phyloP scores from a whole-genome alignment of 2,797 vertebrate species.

The Euthynnus affinis region DNA sequence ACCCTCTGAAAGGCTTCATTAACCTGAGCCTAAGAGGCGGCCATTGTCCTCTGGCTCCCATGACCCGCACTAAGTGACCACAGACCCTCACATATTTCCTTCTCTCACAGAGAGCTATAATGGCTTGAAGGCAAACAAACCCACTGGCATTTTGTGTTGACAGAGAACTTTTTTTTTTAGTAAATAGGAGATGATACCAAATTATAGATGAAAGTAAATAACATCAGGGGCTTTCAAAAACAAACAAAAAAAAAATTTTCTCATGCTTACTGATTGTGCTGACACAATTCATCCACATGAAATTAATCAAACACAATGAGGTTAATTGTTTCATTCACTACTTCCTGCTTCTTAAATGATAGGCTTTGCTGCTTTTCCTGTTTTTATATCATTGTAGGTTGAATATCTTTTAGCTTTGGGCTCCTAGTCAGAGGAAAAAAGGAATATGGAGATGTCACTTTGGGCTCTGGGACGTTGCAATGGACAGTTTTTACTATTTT shows the following conservation, averaged over 20 bases:
- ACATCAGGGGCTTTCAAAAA: background rate
- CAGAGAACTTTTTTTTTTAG: background rate
- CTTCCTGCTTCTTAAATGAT: too few species aligned
- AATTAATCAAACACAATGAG: background rate
- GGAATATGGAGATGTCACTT: background rate
- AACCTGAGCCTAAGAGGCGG: constrained; percentile 71
- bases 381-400: background rate
- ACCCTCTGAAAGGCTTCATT: constrained; percentile 76
- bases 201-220: background rate
- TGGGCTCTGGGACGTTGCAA: background rate
- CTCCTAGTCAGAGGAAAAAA: background rate
- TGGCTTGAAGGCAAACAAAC: constrained; percentile 12
- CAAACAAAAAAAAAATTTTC: background rate
- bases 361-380: too few species aligned
- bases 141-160: background rate
- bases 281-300: background rate
- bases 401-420: background rate
- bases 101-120: constrained; percentile 1
- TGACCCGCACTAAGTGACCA: constrained; percentile 43
- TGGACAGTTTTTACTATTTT: background rate
- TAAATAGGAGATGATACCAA: constrained; percentile 7
- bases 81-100: constrained; percentile 28
- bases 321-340: background rate
- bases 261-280: background rate
- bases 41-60: constrained; percentile 63